Percentiles rank a stretch among this genome's conserved stretches.
These are phyloP conservation scores for Drosophila novamexicana DNA, from an alignment of 1,140 invertebrate species.

Conservation along the genomic window DNA sequence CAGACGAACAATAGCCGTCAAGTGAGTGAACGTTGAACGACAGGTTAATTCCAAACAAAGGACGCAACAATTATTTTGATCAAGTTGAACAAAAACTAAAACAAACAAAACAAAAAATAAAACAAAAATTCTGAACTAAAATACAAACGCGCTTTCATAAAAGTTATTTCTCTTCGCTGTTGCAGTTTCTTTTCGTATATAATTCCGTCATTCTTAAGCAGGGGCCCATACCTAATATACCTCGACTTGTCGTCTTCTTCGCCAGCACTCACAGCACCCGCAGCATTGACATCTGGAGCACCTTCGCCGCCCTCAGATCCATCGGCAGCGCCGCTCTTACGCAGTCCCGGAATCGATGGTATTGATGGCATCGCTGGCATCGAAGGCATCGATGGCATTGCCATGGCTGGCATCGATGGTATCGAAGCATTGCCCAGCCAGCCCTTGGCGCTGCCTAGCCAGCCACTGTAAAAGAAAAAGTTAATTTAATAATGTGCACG, in stretches of 20 bases:
- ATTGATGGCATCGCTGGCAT: slow-evolving; percentile 85
- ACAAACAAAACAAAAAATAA: slow-evolving; percentile 18
- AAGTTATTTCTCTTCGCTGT: slow-evolving; percentile 41
- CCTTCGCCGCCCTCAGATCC: slow-evolving; percentile 83
- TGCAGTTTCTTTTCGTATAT: slow-evolving; percentile 61
- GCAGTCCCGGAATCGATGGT: slow-evolving; percentile 88
- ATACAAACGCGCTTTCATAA: slow-evolving; percentile 54
- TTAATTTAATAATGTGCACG: slow-evolving; percentile 30
- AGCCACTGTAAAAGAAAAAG: slow-evolving; percentile 85
- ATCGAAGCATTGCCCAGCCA: slow-evolving; percentile 87
- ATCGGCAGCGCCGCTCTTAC: slow-evolving; percentile 85
- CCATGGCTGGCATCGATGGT: slow-evolving; percentile 83
- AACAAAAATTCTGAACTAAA: slow-evolving; percentile 37
- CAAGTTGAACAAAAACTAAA: slow-evolving; percentile 26
- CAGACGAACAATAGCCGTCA: slow-evolving; percentile 24
- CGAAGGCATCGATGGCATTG: slow-evolving; percentile 83
- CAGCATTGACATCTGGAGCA: slow-evolving; percentile 84
- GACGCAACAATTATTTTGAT: slow-evolving; percentile 6
- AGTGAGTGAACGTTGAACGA: slow-evolving; percentile 11
- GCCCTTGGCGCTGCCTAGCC: slow-evolving; percentile 93
- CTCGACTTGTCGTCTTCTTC: slow-evolving; percentile 94
- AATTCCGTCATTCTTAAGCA: slow-evolving; percentile 84
- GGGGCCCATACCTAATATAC: slow-evolving; percentile 88
- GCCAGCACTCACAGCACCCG: slow-evolving; percentile 87
- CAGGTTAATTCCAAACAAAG: slow-evolving; percentile 7